Percentiles rank a stretch among this genome's conserved stretches.
Conservation (phyloP, 2,888 invertebrate genomes). For the Melangyna quadrimaculata region DNA sequence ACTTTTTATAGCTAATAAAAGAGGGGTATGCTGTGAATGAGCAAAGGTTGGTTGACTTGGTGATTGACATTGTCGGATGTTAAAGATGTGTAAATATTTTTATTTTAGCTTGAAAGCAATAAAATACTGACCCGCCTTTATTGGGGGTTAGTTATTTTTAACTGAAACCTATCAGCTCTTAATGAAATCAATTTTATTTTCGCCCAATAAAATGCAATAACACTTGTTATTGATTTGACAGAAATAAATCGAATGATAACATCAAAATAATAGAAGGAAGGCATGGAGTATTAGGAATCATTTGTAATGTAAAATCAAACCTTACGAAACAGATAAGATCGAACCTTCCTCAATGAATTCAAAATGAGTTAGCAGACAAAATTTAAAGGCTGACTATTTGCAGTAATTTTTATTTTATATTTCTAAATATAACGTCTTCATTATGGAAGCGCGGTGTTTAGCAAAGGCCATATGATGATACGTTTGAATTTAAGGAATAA, state of each 20-base stretch:
- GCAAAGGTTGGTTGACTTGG: conserved; percentile 15
- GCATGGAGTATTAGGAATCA: too few species aligned
- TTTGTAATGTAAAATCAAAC: too few species aligned
- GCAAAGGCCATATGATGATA: too few species aligned
- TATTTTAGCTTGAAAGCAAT: not conserved
- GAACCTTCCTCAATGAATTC: too few species aligned
- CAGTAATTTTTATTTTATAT: too few species aligned
- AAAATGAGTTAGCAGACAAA: too few species aligned
- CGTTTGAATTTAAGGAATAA: too few species aligned
- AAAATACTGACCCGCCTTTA: not conserved
- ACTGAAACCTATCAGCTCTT: not conserved
- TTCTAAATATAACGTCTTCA: too few species aligned
- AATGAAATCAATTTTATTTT: not conserved
- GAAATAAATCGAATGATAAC: not conserved
- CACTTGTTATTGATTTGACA: not conserved
- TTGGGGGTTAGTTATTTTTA: not conserved
- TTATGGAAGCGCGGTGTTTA: too few species aligned
- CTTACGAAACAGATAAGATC: too few species aligned
- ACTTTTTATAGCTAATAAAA: conserved; percentile 1
- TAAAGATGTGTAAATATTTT: conserved; percentile 13
- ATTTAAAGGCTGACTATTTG: too few species aligned
- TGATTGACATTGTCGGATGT: conserved; percentile 34
- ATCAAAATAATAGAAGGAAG: not conserved
- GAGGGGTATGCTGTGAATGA: conserved; percentile 5
- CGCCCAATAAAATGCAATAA: not conserved